Evolutionary conservation across 1,140 invertebrate genomes (phyloP), one percentile per base, ranked within the genome.

Genomic region (Listronotus bonariensis): DNA sequence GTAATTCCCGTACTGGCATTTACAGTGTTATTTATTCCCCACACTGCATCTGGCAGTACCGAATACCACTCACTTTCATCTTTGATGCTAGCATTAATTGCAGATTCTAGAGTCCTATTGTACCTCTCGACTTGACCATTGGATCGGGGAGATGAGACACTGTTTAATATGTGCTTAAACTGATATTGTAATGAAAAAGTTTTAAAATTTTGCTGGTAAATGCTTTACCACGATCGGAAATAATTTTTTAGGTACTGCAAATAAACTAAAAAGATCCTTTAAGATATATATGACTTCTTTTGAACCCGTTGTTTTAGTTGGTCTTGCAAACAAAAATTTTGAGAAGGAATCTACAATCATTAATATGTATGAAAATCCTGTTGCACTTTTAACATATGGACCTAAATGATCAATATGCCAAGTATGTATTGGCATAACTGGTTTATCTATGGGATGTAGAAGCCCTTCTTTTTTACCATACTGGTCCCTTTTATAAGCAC

Each of bases 381-480:
- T 5, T 5, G 5, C 20, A 5, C 20, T 26, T 26, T 26, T 26
- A 3, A 5, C 5, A 26, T 26, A 26, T 26, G 20, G 20, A 5
- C 20, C 20, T 26, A 26, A 5, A 26, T 26, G 20, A 5, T 26
- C 20, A 26, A 26, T 26, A 26, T 26, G 20, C 20, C 20, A 26
- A 3, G 20, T 26, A 26, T 26, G 20, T 26, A 26, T 3, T 3
- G 20, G 20, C 20, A 3, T 1, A 26, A 3, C 5, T 3, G 20
- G 20, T 26, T 26, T 26, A 5, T 26, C 20, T 3, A 26, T 26
- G 1, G 20, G 20, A 26, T 3, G 5, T 3, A 26, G 5, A 26
- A 26, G n/a, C n/a, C n/a, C n/a, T n/a, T n/a, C 20, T 5, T 26
- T 26, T 26, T 55, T 65, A 40, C 49, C 63, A 51, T 48, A 43